Evolutionary conservation across 2,888 invertebrate genomes (phyloP).

Genomic region (Ormyrus nitidulus): DNA sequence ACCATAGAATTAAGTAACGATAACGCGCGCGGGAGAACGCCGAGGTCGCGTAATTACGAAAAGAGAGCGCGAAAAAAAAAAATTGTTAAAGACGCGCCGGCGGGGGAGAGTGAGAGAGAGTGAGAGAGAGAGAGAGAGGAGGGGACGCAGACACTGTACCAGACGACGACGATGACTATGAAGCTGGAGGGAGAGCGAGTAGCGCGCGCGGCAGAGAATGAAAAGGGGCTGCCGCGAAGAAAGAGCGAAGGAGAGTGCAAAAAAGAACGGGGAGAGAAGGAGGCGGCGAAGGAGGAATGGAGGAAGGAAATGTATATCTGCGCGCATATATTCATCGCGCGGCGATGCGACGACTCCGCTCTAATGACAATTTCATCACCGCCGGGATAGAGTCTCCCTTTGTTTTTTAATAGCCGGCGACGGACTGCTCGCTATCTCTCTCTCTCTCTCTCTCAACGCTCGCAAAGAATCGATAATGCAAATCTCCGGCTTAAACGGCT

Average conservation of each 20-base stretch:
- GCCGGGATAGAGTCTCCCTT: neutral
- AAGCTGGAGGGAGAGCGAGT: constrained; percentile 5
- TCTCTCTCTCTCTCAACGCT: no score
- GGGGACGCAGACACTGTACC: neutral
- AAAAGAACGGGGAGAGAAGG: neutral
- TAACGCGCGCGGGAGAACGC: no score
- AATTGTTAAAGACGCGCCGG: no score
- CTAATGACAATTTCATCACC: constrained; percentile 27
- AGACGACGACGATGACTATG: constrained; percentile 7
- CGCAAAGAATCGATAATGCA: constrained; percentile 36
- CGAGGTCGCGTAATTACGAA: no score
- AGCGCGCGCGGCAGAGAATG: constrained; percentile 9
- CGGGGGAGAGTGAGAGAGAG: neutral
- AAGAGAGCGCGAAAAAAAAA: no score
- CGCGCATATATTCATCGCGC: neutral
- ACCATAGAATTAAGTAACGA: neutral
- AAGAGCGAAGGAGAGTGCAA: neutral
- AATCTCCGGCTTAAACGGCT: constrained; percentile 14
- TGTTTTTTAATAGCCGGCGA: neutral
- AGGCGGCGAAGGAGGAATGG: constrained; percentile 2
- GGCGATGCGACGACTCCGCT: neutral
- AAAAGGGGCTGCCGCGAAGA: constrained; percentile 30
- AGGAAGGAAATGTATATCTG: constrained; percentile 11
- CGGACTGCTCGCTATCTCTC: neutral
- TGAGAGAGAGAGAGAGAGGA: constrained; percentile 6